A percentile compares a stretch with the other conserved stretches of the same genome.
phyloP scores from a whole-genome alignment of 1,140 invertebrate species.

The Cydia pomonella region DNA sequence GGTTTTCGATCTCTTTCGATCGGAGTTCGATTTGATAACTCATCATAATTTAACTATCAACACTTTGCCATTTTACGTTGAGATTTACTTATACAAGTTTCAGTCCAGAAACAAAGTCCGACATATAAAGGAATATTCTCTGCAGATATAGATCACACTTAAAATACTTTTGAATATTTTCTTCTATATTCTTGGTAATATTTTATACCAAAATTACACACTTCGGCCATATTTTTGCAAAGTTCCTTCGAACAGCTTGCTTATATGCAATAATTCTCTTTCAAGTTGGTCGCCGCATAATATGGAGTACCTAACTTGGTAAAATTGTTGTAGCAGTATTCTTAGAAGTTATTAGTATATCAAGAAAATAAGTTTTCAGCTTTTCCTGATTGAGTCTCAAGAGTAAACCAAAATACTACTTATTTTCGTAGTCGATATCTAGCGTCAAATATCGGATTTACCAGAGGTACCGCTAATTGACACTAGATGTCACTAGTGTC shows the following conservation, averaged over 20 bases:
- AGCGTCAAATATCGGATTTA: no score
- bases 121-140: not conserved
- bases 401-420: no score
- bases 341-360: not conserved
- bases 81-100: no score
- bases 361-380: not conserved
- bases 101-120: not conserved
- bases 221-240: not conserved
- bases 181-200: conserved; percentile 20
- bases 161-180: conserved; percentile 16
- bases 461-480: no score
- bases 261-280: conserved; percentile 30
- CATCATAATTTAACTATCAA: no score
- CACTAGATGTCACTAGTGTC: no score
- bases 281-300: conserved; percentile 13
- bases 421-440: no score
- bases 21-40: no score
- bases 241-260: conserved; percentile 23
- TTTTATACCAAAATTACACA: conserved; percentile 22
- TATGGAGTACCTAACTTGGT: not conserved
- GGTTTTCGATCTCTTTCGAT: no score
- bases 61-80: no score
- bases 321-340: conserved; percentile 14
- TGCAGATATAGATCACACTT: not conserved
- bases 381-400: no score